Percentiles rank a stretch among this genome's conserved stretches.
Evolutionary conservation across 2,113 vertebrate species (phyloP).

Genomic region (Erpornis zantholeuca): DNA sequence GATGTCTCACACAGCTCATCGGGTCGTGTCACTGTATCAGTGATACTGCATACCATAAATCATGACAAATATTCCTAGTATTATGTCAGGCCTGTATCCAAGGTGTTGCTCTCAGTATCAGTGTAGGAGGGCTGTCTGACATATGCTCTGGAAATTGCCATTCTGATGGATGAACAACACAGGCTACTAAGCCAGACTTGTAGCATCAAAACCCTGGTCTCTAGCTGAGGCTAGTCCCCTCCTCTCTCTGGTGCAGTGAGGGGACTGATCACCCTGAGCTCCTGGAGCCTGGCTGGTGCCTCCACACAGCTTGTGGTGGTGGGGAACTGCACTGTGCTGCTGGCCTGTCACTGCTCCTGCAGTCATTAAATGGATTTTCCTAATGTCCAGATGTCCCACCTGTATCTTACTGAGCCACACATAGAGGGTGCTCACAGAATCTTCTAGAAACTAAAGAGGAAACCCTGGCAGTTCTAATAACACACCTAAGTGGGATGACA

Average conservation of each 20-base stretch:
- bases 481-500: background rate
- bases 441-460: background rate
- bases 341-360: background rate
- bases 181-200: background rate
- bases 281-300: background rate
- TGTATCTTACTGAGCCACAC: background rate
- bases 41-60: background rate
- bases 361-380: background rate
- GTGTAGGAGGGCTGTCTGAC: background rate
- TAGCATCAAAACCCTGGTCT: background rate
- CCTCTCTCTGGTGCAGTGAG: background rate
- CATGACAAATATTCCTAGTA: background rate
- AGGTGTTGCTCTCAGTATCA: background rate
- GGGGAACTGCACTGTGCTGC: background rate
- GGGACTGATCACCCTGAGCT: rapidly evolving
- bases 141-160: background rate
- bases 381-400: background rate
- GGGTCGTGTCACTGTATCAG: background rate
- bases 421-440: background rate
- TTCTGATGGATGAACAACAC: background rate
- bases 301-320: background rate
- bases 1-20: background rate
- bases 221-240: rapidly evolving
- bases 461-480: background rate
- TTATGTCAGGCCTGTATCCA: background rate